Evolutionary conservation across 1,140 invertebrate species (phyloP).

Genomic region (Proctacanthus coquilletti): DNA sequence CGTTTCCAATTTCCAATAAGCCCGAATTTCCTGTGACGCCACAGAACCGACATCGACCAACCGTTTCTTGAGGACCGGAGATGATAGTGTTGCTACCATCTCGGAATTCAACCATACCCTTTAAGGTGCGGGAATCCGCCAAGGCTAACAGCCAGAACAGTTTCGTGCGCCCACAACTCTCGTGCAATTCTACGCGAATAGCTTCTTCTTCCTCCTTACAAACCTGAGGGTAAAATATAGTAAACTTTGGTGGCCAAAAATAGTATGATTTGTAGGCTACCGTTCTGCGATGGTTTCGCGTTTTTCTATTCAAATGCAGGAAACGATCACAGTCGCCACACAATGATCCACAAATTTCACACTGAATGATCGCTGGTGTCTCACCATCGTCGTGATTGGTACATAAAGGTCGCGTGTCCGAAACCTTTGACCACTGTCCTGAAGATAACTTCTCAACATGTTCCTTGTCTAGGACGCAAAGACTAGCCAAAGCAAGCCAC

Average conservation of each 20-base stretch:
- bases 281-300: conserved; percentile 75
- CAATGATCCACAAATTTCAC: conserved; percentile 77
- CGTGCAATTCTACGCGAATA: conserved; percentile 85
- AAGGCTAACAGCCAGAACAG: conserved; percentile 87
- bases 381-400: conserved; percentile 94
- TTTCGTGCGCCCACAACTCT: conserved; percentile 89
- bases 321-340: conserved; percentile 93
- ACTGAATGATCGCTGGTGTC: conserved; percentile 85
- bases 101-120: conserved; percentile 86
- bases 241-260: background rate
- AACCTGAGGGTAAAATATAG: conserved; percentile 32
- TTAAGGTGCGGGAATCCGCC: conserved; percentile 82
- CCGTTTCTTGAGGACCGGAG: conserved; percentile 31
- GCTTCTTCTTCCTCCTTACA: conserved; percentile 94
- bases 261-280: conserved; percentile 18
- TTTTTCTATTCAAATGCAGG: conserved; percentile 78
- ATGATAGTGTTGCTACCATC: conserved; percentile 42
- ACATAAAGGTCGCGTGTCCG: conserved; percentile 46
- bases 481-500: conserved; percentile 84
- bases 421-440: conserved; percentile 44
- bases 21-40: conserved; percentile 69
- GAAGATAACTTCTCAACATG: conserved; percentile 75
- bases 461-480: conserved; percentile 83
- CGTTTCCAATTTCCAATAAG: conserved; percentile 76
- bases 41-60: conserved; percentile 84